A percentile compares a stretch with the other conserved stretches of the same genome.
Evolutionary conservation across 1,140 invertebrate species (phyloP).

Genomic region (Drosophila nannoptera): DNA sequence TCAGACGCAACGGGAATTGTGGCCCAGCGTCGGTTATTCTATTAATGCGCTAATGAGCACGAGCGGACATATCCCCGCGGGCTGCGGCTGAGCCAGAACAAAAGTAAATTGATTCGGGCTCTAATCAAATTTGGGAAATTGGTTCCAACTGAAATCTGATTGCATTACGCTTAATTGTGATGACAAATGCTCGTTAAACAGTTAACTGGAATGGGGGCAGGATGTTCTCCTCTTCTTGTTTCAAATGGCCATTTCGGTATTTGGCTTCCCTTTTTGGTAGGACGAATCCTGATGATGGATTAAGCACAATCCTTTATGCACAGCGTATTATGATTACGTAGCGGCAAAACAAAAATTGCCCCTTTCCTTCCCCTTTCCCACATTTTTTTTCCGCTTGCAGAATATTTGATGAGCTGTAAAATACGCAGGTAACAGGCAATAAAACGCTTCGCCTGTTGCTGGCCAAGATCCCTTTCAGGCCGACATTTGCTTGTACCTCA

Average conservation of each 20-base stretch:
- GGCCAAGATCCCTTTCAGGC: constrained; percentile 20
- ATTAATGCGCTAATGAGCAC: no score
- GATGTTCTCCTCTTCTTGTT: neutral
- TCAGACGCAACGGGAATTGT: no score
- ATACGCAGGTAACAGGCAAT: constrained; percentile 7
- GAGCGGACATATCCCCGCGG: no score
- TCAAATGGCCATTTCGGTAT: neutral
- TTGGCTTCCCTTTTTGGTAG: neutral
- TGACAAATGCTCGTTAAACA: no score
- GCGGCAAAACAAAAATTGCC: constrained; percentile 13
- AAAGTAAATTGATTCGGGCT: no score
- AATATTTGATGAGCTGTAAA: constrained; percentile 60
- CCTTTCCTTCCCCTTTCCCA: no score
- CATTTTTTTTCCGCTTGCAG: neutral
- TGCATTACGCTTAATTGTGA: no score
- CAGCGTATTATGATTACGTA: constrained; percentile 39
- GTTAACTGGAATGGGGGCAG: no score
- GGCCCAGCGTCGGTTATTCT: no score
- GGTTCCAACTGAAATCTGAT: no score
- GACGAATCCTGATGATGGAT: constrained; percentile 18
- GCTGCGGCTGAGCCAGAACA: no score
- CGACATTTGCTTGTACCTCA: constrained; percentile 39
- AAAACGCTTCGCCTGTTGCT: constrained; percentile 20
- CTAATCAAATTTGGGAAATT: no score
- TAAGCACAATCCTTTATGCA: constrained; percentile 38